Base-by-base conservation (phyloP, 2,113 vertebrate species). In the Megaceryle torquata region DNA sequence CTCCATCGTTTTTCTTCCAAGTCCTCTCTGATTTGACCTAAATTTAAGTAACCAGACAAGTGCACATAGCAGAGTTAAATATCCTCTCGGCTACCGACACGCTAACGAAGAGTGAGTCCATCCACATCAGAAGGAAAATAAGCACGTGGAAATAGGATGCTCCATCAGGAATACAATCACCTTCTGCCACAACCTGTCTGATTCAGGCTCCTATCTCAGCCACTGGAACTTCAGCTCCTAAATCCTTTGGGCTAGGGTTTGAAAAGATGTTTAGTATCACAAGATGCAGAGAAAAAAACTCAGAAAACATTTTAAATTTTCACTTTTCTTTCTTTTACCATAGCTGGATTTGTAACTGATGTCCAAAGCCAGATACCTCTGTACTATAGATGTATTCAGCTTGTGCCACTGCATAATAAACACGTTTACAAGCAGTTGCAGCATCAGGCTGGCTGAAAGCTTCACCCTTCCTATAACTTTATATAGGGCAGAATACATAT, bases 131-230 rank as follows among this genome's bases (percentile, higher is more conserved):
- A 37, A 65, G 21, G 48, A 77, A 31, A 83, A 25, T 1, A 16
- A 59, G 11, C 9, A 13, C 0, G 22, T 9, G 59, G 31, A 81
- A 77, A 21, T 0, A 12, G 57, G 22, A 13, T 13, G 17, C 37
- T 3, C 80, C 53, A 6, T 37, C 20, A 11, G 33, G 44, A 68
- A 44, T 8, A 10, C 3, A 26, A 28, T 10, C 39, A 6, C 37
- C 51, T 61, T n/a, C 80, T 48, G 54, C 80, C 44, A 3, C 21
- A 0, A 0, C 12, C 19, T 2, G 65, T 20, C 22, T 17, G 2
- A 33, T 29, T 46, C 3, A 5, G 31, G 69, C 16, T 44, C 77
- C 37, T 44, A 3, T 50, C 25, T 60, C 72, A 8, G 4, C 13
- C 21, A 29, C 1, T 2, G n/a, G 21, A 28, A 29, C 44, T 72